phyloP scores from a whole-genome alignment of 2,113 vertebrate species.

The Odontophorus gujanensis region DNA sequence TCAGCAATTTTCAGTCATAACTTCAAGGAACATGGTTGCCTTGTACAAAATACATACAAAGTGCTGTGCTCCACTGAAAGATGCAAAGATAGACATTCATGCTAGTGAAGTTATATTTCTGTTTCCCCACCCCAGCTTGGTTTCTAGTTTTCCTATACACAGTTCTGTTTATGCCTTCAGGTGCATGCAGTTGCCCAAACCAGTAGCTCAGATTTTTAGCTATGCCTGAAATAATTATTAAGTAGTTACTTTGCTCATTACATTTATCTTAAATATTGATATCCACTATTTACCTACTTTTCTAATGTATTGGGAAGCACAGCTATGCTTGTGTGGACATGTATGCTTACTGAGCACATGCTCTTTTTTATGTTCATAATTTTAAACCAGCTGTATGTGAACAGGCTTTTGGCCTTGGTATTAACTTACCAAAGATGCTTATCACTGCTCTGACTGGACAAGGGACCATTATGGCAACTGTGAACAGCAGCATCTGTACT shows the following conservation, averaged over 20 bases:
- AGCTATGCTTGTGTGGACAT: background rate
- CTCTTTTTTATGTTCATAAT: background rate
- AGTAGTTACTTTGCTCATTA: background rate
- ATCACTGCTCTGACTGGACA: background rate
- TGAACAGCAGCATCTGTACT: background rate
- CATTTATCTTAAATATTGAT: background rate
- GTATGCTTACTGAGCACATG: background rate
- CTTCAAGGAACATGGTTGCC: background rate
- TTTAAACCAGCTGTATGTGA: background rate
- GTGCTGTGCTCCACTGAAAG: background rate
- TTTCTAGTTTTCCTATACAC: background rate
- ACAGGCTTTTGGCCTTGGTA: background rate
- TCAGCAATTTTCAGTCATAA: slow-evolving; percentile 58
- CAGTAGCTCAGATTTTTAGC: background rate
- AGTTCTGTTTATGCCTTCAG: background rate
- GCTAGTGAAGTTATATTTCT: background rate
- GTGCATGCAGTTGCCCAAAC: background rate
- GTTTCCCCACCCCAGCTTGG: background rate
- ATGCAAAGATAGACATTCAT: background rate
- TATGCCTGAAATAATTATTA: background rate
- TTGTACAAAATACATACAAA: background rate
- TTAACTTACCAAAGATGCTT: background rate
- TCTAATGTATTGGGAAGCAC: background rate
- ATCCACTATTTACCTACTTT: background rate
- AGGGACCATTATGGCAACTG: background rate